Evolutionary conservation across 2,797 vertebrate species (phyloP).

Genomic region (Poecilia wingei): DNA sequence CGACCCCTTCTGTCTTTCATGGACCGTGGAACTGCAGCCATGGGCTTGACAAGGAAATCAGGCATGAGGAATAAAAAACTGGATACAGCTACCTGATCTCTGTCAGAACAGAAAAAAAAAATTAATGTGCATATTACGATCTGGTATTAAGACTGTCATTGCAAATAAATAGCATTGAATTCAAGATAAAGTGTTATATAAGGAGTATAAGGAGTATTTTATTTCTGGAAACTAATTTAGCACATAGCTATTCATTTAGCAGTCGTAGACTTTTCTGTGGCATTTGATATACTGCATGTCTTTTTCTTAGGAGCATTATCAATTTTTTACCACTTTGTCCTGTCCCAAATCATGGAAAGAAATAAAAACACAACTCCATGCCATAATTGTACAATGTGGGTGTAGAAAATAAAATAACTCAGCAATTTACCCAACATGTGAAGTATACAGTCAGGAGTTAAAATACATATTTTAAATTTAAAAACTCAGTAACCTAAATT

Average conservation of each 20-base stretch:
- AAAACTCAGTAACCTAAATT: background rate
- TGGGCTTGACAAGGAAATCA: background rate
- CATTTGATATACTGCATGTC: background rate
- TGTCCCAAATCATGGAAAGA: background rate
- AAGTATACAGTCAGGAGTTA: background rate
- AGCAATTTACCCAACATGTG: background rate
- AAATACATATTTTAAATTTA: background rate
- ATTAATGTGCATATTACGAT: background rate
- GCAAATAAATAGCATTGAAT: background rate
- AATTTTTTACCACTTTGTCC: background rate
- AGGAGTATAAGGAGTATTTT: background rate
- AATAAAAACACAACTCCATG: background rate
- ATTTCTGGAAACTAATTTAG: background rate
- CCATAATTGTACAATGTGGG: background rate
- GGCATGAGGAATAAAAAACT: background rate
- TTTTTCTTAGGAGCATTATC: background rate
- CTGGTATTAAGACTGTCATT: background rate
- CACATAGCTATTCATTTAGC: background rate
- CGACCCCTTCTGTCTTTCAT: slow-evolving; percentile 1
- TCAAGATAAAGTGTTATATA: background rate
- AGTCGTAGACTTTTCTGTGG: background rate
- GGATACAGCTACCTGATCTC: background rate
- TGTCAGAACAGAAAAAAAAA: background rate
- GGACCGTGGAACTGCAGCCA: background rate
- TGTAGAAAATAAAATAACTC: background rate